Evolutionary conservation across 2,113 vertebrate genomes (phyloP).

Genomic region (Pipra filicauda): DNA sequence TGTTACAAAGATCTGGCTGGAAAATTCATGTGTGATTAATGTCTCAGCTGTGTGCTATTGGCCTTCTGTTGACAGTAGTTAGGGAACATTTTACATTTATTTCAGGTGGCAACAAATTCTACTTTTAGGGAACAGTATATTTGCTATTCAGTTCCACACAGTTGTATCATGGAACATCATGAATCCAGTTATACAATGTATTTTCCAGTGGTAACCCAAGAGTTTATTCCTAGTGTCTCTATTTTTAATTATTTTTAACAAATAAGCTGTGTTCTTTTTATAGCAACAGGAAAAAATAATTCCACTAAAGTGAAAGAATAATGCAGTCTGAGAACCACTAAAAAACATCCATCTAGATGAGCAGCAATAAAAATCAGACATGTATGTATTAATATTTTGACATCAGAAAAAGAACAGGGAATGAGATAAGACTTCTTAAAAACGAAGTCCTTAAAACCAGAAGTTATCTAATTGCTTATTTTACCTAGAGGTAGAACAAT

Average conservation of each 20-base stretch:
- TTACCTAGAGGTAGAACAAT: slow-evolving; percentile 78
- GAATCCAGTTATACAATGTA: neutral
- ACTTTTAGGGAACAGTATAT: neutral
- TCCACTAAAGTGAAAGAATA: neutral
- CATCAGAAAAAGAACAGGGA: slow-evolving; percentile 54
- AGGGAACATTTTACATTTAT: neutral
- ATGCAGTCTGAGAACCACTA: neutral
- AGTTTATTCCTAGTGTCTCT: neutral
- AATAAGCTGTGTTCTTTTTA: neutral
- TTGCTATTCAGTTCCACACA: neutral
- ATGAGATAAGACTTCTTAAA: slow-evolving; percentile 54
- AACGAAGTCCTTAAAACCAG: slow-evolving; percentile 62
- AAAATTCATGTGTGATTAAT: neutral
- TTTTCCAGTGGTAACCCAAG: neutral
- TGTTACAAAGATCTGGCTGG: neutral
- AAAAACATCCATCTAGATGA: slow-evolving; percentile 3
- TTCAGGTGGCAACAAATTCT: neutral
- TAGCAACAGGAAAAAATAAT: neutral
- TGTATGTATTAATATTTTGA: slow-evolving; percentile 54
- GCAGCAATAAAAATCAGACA: slow-evolving; percentile 31
- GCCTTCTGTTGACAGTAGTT: neutral
- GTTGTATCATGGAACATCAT: neutral
- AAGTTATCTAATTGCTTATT: slow-evolving; percentile 77
- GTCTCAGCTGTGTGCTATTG: neutral
- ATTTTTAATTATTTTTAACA: neutral